Evolutionary conservation across 2,888 invertebrate genomes (phyloP).

Genomic region (Aphodius sticticus): DNA sequence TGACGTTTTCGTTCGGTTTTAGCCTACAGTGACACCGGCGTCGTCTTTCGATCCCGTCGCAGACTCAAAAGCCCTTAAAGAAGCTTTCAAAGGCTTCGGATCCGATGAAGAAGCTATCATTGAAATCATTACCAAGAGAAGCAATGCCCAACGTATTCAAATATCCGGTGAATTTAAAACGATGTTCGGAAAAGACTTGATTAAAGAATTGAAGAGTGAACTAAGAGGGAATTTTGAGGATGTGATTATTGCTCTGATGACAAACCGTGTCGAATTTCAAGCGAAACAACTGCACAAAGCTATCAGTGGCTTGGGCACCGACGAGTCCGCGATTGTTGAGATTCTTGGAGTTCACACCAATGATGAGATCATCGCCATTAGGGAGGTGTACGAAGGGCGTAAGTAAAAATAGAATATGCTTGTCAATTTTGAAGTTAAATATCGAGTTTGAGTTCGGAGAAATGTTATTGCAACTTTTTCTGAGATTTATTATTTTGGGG

Average conservation of each 20-base stretch:
- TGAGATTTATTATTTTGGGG: background rate
- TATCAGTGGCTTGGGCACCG: conserved; percentile 82
- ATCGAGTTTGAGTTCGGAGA: background rate
- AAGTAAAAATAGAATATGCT: conserved; percentile 56
- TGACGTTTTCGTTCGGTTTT: conserved; percentile 22
- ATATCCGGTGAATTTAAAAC: conserved; percentile 68
- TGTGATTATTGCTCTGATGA: conserved; percentile 82
- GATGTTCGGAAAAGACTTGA: conserved; percentile 78
- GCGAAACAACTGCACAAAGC: conserved; percentile 84
- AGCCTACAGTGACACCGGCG: conserved; percentile 55
- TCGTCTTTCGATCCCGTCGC: conserved; percentile 53
- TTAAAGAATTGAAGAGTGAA: conserved; percentile 87
- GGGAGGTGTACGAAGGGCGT: conserved; percentile 79
- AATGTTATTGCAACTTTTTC: background rate
- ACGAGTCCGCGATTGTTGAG: conserved; percentile 84
- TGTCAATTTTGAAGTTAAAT: background rate
- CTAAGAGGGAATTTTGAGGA: conserved; percentile 89
- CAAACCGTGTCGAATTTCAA: conserved; percentile 82
- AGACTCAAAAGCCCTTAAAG: conserved; percentile 54
- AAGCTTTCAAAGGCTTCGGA: conserved; percentile 58
- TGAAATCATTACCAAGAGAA: conserved; percentile 69
- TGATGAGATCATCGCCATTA: conserved; percentile 80
- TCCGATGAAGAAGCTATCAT: conserved; percentile 74
- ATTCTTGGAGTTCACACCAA: conserved; percentile 87
- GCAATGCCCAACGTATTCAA: conserved; percentile 70